Base-by-base conservation (phyloP, 2,113 vertebrate genomes). In the Pyxicephalus adspersus region DNA sequence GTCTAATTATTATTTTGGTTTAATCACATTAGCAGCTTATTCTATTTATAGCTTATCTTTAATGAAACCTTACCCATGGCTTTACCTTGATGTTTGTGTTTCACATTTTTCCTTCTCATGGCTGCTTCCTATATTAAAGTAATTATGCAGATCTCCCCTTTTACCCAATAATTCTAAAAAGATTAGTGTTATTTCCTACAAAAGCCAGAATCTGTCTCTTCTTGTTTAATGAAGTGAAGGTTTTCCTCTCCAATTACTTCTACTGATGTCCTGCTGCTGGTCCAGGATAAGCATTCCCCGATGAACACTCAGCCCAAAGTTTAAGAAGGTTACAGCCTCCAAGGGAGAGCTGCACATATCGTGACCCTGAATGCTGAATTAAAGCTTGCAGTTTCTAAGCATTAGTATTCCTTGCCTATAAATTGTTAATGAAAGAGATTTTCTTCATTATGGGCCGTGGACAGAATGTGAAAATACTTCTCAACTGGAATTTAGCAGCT, bases 391-490 rank as follows among this genome's bases (percentile, higher is more conserved):
- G 50, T 31, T 66, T 65, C 28, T 38, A 55, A 45, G 50, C 76
- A 78, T 78, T 78, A 66, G 76, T 67, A 66, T 78, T 66, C 63
- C 64, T 66, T 6, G 13, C 76, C 34, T 57, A 67, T 78, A 65
- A 78, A 78, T 78, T 38, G 25, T 78, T 78, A 78, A 78, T 78
- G 76, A 78, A 57, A 78, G 63, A 55, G 60, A 78, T 57, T 78
- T 64, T 78, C 76, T 77, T 78, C 51, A 78, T 66, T 66, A 57
- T 20, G 16, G 22, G 20, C 25, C 28, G 31, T 78, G 76, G 64
- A 25, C 64, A 25, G 63, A 78, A 78, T 66, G 51, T 58, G 28
- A 66, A 78, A 65, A 66, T 67, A 60, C 18, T 18, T 9, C 74
- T 52, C 61, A 52, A 54, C 15, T 5, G 75, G 61, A n/a, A 63